A percentile compares a stretch with the other conserved stretches of the same genome.
These are phyloP conservation scores for Clarias pachynema DNA, from an alignment of 2,797 vertebrate genomes.

Conservation along the genomic window DNA sequence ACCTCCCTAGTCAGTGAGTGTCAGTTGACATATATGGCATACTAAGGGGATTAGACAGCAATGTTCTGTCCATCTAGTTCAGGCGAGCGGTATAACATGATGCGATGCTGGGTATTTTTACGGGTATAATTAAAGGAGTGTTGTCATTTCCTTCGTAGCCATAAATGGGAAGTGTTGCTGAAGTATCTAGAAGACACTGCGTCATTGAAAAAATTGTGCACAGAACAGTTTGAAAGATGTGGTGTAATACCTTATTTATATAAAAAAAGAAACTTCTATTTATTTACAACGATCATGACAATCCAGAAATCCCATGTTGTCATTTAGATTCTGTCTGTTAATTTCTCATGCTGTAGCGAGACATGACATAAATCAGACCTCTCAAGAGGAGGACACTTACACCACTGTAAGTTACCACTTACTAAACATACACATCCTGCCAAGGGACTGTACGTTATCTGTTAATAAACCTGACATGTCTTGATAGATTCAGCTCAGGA, in stretches of 20 bases:
- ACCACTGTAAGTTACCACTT: background rate
- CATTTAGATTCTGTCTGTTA: background rate
- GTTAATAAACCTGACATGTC: background rate
- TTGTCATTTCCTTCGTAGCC: background rate
- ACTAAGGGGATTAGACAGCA: conserved; percentile 5
- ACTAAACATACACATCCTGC: background rate
- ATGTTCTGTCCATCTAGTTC: conserved; percentile 7
- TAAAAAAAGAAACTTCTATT: background rate
- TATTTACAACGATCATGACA: background rate
- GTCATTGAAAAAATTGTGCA: background rate
- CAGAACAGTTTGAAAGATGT: background rate
- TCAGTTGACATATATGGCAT: conserved; percentile 2
- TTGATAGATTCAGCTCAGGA: background rate
- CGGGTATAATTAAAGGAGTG: conserved; percentile 12
- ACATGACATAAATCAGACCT: background rate
- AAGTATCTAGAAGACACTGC: background rate
- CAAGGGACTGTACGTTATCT: background rate
- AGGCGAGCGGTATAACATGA: background rate
- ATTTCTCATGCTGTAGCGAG: background rate
- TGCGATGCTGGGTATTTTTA: background rate
- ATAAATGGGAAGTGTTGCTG: background rate
- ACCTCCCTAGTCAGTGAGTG: background rate
- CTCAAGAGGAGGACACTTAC: background rate
- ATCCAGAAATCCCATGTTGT: background rate
- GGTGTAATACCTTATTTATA: background rate